Evolutionary conservation across 2,797 vertebrate genomes (phyloP).

Genomic region (Molossus molossus): DNA sequence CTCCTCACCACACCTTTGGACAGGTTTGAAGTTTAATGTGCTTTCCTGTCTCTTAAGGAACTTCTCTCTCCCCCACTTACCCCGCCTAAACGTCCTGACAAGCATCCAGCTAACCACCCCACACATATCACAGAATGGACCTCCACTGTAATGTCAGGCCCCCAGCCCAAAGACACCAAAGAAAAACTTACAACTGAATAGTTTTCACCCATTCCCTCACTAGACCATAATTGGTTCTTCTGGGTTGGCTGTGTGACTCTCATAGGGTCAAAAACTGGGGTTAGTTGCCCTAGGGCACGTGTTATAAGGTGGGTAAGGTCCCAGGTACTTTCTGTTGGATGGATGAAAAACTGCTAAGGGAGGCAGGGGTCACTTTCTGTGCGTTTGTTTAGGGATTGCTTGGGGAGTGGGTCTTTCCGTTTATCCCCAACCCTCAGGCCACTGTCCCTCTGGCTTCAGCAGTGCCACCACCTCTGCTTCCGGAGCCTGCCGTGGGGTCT

Average conservation of each 20-base stretch:
- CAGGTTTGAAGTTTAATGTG: constrained; percentile 41
- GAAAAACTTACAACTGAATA: not conserved
- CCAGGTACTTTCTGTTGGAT: not conserved
- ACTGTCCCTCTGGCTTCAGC: not conserved
- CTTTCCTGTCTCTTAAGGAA: constrained; percentile 23
- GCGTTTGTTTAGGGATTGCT: not conserved
- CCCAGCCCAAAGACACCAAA: not conserved
- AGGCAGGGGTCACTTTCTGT: not conserved
- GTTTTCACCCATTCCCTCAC: not conserved
- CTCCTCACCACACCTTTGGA: not conserved
- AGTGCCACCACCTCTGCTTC: not conserved
- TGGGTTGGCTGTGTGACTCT: not conserved
- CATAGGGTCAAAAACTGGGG: not conserved
- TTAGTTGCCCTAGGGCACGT: not conserved
- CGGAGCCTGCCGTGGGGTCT: not conserved
- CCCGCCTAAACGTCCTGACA: not conserved
- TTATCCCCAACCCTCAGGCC: not conserved
- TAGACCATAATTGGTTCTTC: not conserved
- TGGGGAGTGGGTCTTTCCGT: not conserved
- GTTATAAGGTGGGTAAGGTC: not conserved
- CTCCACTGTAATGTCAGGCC: not conserved
- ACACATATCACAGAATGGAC: not conserved
- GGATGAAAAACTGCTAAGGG: not conserved
- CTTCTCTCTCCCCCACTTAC: not conserved
- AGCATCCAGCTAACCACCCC: not conserved